Percentiles rank a stretch among this genome's conserved stretches.
Conservation (phyloP, 2,113 vertebrate species). For the Archocentrus centrarchus region DNA sequence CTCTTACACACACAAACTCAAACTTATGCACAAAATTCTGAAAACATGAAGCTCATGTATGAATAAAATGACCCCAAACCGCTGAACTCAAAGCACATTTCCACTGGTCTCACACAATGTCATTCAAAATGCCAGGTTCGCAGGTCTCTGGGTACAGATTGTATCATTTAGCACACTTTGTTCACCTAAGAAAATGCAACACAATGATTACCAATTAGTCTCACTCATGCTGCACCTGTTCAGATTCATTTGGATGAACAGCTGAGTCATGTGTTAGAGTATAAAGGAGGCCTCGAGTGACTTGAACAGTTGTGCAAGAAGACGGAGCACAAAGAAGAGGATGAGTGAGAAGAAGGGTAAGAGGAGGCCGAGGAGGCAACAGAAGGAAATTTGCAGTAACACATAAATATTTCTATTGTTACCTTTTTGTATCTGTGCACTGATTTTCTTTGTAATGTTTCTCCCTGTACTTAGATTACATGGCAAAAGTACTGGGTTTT, state of each 20-base stretch:
- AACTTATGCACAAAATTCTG: background rate
- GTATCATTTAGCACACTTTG: background rate
- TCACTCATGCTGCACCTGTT: background rate
- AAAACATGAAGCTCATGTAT: background rate
- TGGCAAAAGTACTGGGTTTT: background rate
- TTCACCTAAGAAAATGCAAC: background rate
- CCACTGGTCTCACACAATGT: background rate
- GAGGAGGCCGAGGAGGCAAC: background rate
- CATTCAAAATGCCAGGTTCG: background rate
- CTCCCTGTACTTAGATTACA: too few species aligned
- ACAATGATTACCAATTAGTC: slow-evolving; percentile 4
- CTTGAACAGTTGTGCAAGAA: background rate
- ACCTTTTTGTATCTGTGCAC: background rate
- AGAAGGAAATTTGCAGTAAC: background rate
- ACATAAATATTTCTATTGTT: background rate
- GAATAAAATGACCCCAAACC: background rate
- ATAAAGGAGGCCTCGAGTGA: background rate
- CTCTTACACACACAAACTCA: too few species aligned
- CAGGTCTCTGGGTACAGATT: background rate
- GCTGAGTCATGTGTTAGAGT: background rate
- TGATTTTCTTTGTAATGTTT: background rate
- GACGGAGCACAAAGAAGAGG: background rate
- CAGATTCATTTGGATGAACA: slow-evolving; percentile 9
- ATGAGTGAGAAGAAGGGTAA: background rate
- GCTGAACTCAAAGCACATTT: background rate